Evolutionary conservation across 1,140 invertebrate species (phyloP).

Genomic region (Hypothenemus hampei): DNA sequence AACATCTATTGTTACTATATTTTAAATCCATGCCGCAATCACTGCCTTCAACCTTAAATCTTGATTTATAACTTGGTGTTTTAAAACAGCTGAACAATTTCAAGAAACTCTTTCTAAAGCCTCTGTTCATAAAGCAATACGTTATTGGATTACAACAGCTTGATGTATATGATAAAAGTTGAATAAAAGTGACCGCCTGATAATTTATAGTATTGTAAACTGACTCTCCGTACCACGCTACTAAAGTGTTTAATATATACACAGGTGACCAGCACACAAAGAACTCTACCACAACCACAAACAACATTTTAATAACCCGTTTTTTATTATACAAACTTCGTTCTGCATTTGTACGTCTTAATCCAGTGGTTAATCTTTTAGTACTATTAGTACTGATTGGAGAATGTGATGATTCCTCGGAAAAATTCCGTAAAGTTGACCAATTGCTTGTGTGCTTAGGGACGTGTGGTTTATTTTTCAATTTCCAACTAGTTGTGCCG

Average conservation of each 20-base stretch:
- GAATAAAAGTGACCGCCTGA: constrained; percentile 53
- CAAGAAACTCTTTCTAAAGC: constrained; percentile 61
- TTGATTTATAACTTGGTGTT: constrained; percentile 15
- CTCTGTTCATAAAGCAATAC: constrained; percentile 71
- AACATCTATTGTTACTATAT: constrained; percentile 29
- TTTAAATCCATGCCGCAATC: constrained; percentile 42
- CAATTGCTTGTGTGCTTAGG: constrained; percentile 7
- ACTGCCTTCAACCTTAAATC: constrained; percentile 28
- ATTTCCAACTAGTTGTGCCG: constrained; percentile 34
- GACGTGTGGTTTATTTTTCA: constrained; percentile 15
- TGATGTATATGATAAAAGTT: constrained; percentile 62
- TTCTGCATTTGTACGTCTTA: constrained; percentile 46
- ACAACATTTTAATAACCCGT: constrained; percentile 51
- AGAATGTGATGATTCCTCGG: constrained; percentile 34
- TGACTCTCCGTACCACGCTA: constrained; percentile 52
- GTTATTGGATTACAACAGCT: constrained; percentile 72
- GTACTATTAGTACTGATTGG: constrained; percentile 25
- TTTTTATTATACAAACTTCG: constrained; percentile 48
- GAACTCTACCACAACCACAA: constrained; percentile 68
- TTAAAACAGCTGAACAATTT: constrained; percentile 52
- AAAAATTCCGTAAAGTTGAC: constrained; percentile 33
- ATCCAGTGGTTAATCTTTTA: constrained; percentile 23
- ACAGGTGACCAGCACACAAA: constrained; percentile 74
- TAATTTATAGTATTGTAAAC: constrained; percentile 52
- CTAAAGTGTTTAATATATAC: constrained; percentile 61